Evolutionary conservation across 2,113 vertebrate species (phyloP), one percentile per base, ranked within the genome.

Genomic region (Cheilinus undulatus): DNA sequence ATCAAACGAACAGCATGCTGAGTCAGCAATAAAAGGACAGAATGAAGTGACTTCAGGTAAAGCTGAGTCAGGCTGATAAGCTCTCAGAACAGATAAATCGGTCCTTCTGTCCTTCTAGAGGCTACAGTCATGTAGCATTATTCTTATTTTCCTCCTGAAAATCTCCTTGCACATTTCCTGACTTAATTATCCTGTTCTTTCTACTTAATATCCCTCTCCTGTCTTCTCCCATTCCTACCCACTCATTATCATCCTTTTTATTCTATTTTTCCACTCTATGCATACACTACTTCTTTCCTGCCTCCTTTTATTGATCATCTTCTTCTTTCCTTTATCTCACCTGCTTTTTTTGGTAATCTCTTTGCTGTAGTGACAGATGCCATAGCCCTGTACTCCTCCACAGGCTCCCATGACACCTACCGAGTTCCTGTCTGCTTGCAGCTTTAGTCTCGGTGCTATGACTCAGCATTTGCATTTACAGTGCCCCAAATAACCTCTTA

Each of bases 391-490:
- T 76, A 76, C 72, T 62, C 62, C 79, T 73, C 82, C 40, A 73
- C 76, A 22, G 53, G 76, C 65, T 83, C 81, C 77, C 72, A 17
- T 63, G 89, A 74, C 67, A 83, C 76, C 65, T 24, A 20, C 50
- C 67, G 66, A 22, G 73, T 77, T 77, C 77, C 85, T 70, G 70
- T 57, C 53, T 11, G 40, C 83, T 72, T 69, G 68, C 73, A 81
- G 77, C 69, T 69, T 20, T 3, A 76, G 73, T 63, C 65, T 62
- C 1, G 23, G 70, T 49, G 65, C 74, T 77, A 83, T 89, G 85
- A 89, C 85, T 89, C 89, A 85, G 87, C 86, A 72, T 68, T 71
- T 30, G 2, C 34, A 38, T 15, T n/a, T n/a, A n/a, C n/a, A 28
- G 42, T 32, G 38, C 64, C 63, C 57, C 17, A 49, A 56, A 74